phyloP scores from a whole-genome alignment of 2,797 vertebrate species.

The Chrosomus eos region DNA sequence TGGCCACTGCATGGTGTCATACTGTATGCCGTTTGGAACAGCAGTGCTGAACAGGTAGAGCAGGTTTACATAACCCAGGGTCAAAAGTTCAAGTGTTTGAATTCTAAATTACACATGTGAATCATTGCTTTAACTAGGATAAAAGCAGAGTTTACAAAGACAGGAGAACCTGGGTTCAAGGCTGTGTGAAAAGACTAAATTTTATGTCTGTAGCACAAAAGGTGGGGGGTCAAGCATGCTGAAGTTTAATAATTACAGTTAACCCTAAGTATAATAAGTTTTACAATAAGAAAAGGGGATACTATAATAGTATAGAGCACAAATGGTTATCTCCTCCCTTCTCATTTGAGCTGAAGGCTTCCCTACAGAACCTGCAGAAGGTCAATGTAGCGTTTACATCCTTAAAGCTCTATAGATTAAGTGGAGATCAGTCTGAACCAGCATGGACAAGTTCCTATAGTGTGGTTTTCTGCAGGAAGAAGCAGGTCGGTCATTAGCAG shows the following conservation, averaged over 20 bases:
- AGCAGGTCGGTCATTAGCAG: constrained; percentile 40
- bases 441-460: constrained; percentile 12
- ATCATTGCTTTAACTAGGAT: not conserved
- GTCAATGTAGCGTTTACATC: constrained; percentile 2
- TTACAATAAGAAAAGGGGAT: not conserved
- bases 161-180: not conserved
- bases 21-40: not conserved
- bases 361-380: not conserved
- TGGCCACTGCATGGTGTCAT: not conserved
- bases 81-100: constrained; percentile 13
- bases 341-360: not conserved
- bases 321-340: not conserved
- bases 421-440: constrained; percentile 12
- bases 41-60: not conserved
- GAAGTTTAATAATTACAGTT: not conserved
- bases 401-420: constrained; percentile 7
- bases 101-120: not conserved
- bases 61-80: constrained; percentile 2
- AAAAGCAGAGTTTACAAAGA: not conserved
- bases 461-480: constrained; percentile 31
- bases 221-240: not conserved
- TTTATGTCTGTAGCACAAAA: not conserved
- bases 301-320: not conserved
- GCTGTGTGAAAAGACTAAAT: not conserved
- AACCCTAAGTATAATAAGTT: not conserved